Evolutionary conservation across 2,888 invertebrate species (phyloP).

Genomic region (Cynaeus angustus): DNA sequence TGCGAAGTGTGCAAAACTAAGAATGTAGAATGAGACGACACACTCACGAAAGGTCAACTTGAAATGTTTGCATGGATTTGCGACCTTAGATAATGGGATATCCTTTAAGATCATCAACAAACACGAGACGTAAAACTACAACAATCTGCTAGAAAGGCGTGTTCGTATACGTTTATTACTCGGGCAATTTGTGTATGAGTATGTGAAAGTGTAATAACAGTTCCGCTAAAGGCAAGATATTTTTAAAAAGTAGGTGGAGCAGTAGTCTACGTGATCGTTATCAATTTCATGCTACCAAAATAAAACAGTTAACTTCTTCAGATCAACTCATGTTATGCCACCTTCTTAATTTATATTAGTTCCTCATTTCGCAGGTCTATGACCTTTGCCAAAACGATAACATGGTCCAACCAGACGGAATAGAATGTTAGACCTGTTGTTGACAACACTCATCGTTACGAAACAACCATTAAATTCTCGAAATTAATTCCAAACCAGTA

Average conservation of each 20-base stretch:
- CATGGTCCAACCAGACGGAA: slow-evolving; percentile 15
- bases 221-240: slow-evolving; percentile 17
- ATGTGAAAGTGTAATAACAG: slow-evolving; percentile 34
- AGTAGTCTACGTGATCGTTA: slow-evolving; percentile 22
- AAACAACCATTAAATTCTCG: background rate
- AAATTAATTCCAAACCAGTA: background rate
- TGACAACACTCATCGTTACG: slow-evolving; percentile 1
- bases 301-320: slow-evolving; percentile 21
- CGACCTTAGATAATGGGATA: background rate
- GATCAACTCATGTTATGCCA: slow-evolving; percentile 2
- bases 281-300: slow-evolving; percentile 38
- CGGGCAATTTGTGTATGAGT: slow-evolving; percentile 10
- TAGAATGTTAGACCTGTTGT: background rate
- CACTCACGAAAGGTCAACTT: slow-evolving; percentile 19
- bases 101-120: slow-evolving; percentile 2
- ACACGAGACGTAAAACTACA: slow-evolving; percentile 4
- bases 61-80: background rate
- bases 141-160: slow-evolving; percentile 3
- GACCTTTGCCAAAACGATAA: slow-evolving; percentile 23
- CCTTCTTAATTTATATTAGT: slow-evolving; percentile 21
- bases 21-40: slow-evolving; percentile 16
- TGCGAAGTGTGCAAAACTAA: slow-evolving; percentile 10
- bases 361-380: slow-evolving; percentile 34
- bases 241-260: slow-evolving; percentile 38
- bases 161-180: background rate